These are phyloP conservation scores for Oryzias sinensis DNA, from an alignment of 2,797 vertebrate species.

Conservation along the genomic window DNA sequence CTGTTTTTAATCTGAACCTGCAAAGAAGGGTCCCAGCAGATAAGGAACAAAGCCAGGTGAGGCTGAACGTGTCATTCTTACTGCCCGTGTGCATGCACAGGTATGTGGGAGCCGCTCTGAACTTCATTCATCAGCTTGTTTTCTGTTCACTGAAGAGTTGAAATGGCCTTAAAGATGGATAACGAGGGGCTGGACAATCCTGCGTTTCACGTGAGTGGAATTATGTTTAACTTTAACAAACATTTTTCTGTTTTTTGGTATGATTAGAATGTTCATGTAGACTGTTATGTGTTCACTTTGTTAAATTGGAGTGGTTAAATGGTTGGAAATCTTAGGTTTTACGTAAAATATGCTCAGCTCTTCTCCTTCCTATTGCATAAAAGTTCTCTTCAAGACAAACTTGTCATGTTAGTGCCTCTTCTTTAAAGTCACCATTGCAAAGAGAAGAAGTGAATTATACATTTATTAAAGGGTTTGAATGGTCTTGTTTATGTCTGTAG, in stretches of 20 bases:
- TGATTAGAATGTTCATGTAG: not conserved
- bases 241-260: not conserved
- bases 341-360: too few relatives aligned
- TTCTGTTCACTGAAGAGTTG: not conserved
- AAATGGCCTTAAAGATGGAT: constrained; percentile 56
- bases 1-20: too few relatives aligned
- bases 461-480: not conserved
- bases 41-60: not conserved
- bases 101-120: too few relatives aligned
- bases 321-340: too few relatives aligned
- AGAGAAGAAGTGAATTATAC: not conserved
- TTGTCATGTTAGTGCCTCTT: not conserved
- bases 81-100: not conserved
- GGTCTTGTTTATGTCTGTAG: constrained; percentile 51
- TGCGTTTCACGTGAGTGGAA: constrained; percentile 79
- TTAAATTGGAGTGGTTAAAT: too few relatives aligned
- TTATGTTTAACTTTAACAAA: not conserved
- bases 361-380: too few relatives aligned
- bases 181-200: constrained; percentile 66
- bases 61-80: not conserved
- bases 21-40: too few relatives aligned
- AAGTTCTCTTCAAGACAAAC: too few relatives aligned
- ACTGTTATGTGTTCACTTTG: not conserved
- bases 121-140: not conserved
- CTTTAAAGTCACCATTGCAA: too few relatives aligned